Percentiles rank a stretch among this genome's conserved stretches.
phyloP scores from a whole-genome alignment of 2,888 invertebrate species.

The Macrophya annulata region DNA sequence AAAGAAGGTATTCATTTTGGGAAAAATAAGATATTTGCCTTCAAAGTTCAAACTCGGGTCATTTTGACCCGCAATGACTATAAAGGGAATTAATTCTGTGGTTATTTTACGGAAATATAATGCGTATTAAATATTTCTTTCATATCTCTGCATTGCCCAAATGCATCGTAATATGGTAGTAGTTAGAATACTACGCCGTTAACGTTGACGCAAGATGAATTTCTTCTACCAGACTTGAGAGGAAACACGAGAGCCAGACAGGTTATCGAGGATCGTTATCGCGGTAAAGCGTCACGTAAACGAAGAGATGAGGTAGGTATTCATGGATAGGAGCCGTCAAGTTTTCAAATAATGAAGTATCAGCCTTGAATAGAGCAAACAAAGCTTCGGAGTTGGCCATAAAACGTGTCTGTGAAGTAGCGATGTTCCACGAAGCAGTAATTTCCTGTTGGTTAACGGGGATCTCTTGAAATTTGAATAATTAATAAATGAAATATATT shows the following conservation, averaged over 20 bases:
- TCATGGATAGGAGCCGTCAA: conserved; percentile 41
- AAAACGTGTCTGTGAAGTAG: conserved; percentile 34
- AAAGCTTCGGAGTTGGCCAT: conserved; percentile 30
- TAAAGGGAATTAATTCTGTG: too few relatives aligned
- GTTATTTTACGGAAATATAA: neutral
- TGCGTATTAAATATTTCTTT: conserved; percentile 3
- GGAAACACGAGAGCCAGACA: conserved; percentile 29
- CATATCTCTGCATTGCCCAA: neutral
- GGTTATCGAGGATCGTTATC: conserved; percentile 51
- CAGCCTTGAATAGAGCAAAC: conserved; percentile 10
- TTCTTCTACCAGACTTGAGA: conserved; percentile 8
- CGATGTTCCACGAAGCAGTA: conserved; percentile 5
- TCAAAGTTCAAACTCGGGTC: too few relatives aligned
- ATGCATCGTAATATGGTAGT: neutral
- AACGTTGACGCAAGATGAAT: conserved; percentile 21
- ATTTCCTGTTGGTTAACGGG: conserved; percentile 5
- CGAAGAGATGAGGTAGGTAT: conserved; percentile 27
- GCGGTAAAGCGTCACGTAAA: conserved; percentile 47
- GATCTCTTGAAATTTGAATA: neutral
- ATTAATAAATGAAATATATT: conserved; percentile 17
- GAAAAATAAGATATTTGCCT: too few relatives aligned
- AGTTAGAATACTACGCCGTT: neutral
- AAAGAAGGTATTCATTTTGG: too few relatives aligned
- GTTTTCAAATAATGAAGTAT: conserved; percentile 50
- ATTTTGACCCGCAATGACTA: too few relatives aligned